A percentile compares a stretch with the other conserved stretches of the same genome.
Evolutionary conservation across 2,113 vertebrate genomes (phyloP).

Genomic region (Dromas ardeola): DNA sequence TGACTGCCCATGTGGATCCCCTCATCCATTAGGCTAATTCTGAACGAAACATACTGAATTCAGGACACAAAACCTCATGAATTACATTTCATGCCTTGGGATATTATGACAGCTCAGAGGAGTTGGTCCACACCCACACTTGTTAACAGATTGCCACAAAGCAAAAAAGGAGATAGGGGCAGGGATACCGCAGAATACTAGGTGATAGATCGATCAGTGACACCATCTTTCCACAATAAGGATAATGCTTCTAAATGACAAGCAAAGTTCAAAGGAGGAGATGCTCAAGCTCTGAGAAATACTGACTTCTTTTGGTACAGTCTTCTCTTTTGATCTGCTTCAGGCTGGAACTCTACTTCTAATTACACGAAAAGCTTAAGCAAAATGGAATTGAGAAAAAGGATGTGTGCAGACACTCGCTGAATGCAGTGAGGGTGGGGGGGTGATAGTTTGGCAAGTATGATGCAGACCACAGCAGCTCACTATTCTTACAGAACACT

Average conservation of each 20-base stretch:
- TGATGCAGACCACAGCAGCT: not conserved
- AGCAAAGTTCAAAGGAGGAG: not conserved
- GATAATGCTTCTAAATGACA: not conserved
- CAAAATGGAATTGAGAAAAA: not conserved
- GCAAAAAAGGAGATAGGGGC: not conserved
- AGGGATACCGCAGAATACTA: not conserved
- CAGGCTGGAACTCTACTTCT: not conserved
- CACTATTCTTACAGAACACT: not conserved
- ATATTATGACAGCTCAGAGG: not conserved
- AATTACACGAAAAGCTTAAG: not conserved
- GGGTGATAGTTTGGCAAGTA: not conserved
- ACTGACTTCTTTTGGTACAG: not conserved
- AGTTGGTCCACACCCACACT: not conserved
- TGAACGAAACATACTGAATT: not conserved
- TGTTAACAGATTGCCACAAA: not conserved
- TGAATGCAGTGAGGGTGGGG: not conserved
- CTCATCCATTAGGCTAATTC: not conserved
- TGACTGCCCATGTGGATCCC: rapidly evolving
- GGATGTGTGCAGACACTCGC: not conserved
- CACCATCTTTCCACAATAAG: not conserved
- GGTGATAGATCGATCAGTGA: not conserved
- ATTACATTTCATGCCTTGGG: not conserved
- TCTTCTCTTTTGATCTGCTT: not conserved
- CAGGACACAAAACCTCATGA: not conserved
- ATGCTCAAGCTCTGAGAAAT: not conserved